Evolutionary conservation across 2,113 vertebrate genomes (phyloP).

Genomic region (Irena cyanogastra): DNA sequence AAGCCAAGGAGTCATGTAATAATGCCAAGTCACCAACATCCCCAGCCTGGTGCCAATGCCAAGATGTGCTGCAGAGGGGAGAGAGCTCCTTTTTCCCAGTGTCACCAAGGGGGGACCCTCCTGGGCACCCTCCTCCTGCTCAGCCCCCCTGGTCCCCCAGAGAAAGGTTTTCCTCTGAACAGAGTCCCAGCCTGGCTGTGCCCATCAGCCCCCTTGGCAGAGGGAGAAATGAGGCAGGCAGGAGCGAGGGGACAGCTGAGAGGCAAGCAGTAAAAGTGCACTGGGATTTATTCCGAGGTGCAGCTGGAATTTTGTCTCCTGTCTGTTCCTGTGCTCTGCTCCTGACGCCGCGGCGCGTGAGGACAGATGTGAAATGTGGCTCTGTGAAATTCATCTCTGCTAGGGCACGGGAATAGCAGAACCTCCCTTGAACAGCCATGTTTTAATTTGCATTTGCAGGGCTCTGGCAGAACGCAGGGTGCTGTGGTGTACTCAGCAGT

Average conservation of each 20-base stretch:
- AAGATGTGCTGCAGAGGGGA: not conserved
- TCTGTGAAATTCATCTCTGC: rapidly evolving
- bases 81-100: not conserved
- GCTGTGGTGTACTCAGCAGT: not conserved
- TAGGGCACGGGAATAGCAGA: not conserved
- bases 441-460: not conserved
- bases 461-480: not conserved
- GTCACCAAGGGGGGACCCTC: not conserved
- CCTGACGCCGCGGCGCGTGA: rapidly evolving
- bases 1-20: rapidly evolving
- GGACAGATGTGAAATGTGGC: not conserved
- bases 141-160: not conserved
- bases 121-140: not conserved
- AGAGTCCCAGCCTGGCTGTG: not conserved
- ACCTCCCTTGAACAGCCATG: not conserved
- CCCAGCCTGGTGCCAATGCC: rapidly evolving
- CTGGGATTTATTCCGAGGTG: not conserved
- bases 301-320: not conserved
- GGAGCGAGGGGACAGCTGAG: not conserved
- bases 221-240: not conserved
- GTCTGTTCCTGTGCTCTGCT: not conserved
- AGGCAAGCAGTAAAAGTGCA: not conserved
- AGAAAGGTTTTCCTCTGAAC: not conserved
- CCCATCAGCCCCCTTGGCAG: not conserved
- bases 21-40: not conserved